Conservation (phyloP, 2,888 invertebrate genomes). For the Saturnia japonica region DNA sequence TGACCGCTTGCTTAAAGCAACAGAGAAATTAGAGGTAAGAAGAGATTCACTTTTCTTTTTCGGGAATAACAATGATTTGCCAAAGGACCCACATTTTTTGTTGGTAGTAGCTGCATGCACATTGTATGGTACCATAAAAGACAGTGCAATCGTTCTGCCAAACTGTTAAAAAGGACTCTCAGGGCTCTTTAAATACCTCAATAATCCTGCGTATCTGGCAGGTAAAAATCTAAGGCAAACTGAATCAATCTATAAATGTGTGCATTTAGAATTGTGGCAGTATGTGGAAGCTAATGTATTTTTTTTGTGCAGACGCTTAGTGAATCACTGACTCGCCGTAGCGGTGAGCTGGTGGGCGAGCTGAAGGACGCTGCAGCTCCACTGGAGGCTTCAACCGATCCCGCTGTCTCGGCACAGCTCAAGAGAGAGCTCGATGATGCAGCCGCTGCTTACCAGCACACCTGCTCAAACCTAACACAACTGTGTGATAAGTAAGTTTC, state of each 20-base stretch:
- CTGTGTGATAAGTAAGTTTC: conserved; percentile 84
- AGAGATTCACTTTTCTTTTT: too few species aligned
- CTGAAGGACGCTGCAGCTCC: conserved; percentile 87
- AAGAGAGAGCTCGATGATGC: conserved; percentile 90
- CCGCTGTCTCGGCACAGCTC: conserved; percentile 87
- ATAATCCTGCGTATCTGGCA: too few species aligned
- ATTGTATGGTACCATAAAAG: too few species aligned
- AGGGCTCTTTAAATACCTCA: too few species aligned
- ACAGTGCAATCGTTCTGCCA: too few species aligned
- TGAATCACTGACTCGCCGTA: conserved; percentile 88
- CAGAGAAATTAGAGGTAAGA: conserved; percentile 91
- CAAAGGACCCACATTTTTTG: too few species aligned
- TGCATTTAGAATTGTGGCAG: neutral
- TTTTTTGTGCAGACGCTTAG: conserved; percentile 84
- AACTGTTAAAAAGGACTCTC: too few species aligned
- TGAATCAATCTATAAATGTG: neutral
- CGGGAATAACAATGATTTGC: too few species aligned
- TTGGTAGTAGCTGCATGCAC: too few species aligned
- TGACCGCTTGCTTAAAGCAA: conserved; percentile 90
- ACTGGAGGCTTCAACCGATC: conserved; percentile 85
- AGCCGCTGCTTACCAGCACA: conserved; percentile 89
- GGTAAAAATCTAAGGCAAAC: neutral
- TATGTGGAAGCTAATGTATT: neutral
- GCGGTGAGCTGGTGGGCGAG: conserved; percentile 88
- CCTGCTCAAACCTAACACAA: conserved; percentile 88